Conservation (phyloP, 2,797 vertebrate genomes). For the Silurus aristotelis region DNA sequence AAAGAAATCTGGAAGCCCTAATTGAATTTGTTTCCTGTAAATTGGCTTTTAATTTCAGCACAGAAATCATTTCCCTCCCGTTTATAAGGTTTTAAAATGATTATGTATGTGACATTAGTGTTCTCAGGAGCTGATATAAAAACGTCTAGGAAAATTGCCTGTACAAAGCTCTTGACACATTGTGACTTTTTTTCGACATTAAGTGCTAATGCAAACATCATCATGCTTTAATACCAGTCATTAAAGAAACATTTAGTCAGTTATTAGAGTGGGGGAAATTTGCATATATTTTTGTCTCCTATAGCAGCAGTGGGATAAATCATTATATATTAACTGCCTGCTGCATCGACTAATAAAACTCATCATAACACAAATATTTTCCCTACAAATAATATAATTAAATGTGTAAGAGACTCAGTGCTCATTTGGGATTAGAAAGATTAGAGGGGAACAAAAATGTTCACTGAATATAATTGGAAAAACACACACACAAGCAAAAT, state of each 20-base stretch:
- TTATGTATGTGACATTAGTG: slow-evolving; percentile 73
- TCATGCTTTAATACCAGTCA: slow-evolving; percentile 41
- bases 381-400: slow-evolving; percentile 38
- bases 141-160: slow-evolving; percentile 65
- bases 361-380: slow-evolving; percentile 61
- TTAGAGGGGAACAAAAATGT: neutral
- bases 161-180: slow-evolving; percentile 46
- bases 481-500: neutral
- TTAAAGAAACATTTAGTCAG: slow-evolving; percentile 48
- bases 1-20: slow-evolving; percentile 70
- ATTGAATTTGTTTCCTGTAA: slow-evolving; percentile 75
- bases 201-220: slow-evolving; percentile 42
- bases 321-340: slow-evolving; percentile 62
- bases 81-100: slow-evolving; percentile 72
- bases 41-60: slow-evolving; percentile 73
- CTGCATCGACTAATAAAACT: slow-evolving; percentile 53
- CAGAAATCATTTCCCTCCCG: slow-evolving; percentile 61
- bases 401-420: slow-evolving; percentile 5
- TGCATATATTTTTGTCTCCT: slow-evolving; percentile 49
- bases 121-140: slow-evolving; percentile 71
- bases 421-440: slow-evolving; percentile 9
- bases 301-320: slow-evolving; percentile 1
- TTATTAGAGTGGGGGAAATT: slow-evolving; percentile 59
- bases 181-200: slow-evolving; percentile 38
- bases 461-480: neutral